These are phyloP conservation scores for Gallinago media DNA, from an alignment of 2,113 vertebrate genomes.

Conservation along the genomic window DNA sequence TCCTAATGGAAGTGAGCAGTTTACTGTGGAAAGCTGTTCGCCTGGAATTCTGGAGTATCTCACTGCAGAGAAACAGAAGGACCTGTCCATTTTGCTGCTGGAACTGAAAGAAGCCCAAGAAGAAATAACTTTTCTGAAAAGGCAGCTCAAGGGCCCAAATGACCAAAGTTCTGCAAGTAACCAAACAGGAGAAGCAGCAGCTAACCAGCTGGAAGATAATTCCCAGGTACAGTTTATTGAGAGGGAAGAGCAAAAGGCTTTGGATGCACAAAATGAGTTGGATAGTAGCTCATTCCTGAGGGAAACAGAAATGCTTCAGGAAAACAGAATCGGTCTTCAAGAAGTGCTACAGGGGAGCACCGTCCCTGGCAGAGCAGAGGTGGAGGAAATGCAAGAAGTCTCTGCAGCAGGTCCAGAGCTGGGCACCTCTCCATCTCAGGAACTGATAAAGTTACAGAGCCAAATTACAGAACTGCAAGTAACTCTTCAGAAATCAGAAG, in stretches of 20 bases:
- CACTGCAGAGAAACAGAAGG: constrained; percentile 69
- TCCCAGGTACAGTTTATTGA: neutral
- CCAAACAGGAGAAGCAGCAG: neutral
- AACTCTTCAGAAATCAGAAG: constrained; percentile 57
- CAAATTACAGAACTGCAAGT: constrained; percentile 61
- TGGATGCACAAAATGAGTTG: neutral
- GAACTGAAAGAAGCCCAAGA: constrained; percentile 81
- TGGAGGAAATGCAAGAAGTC: neutral
- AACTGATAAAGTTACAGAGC: constrained; percentile 48
- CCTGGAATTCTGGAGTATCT: constrained; percentile 43
- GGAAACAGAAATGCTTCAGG: constrained; percentile 18
- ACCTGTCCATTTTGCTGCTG: constrained; percentile 75
- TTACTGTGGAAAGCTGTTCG: neutral
- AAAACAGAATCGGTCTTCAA: neutral
- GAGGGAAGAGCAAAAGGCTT: neutral
- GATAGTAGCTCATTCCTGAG: neutral
- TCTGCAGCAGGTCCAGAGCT: neutral
- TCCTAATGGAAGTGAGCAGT: neutral
- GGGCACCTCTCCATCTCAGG: constrained; percentile 9
- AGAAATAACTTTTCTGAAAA: constrained; percentile 77
- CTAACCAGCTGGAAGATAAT: neutral
- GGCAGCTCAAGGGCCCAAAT: constrained; percentile 53
- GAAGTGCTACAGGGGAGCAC: neutral
- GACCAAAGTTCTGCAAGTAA: neutral
- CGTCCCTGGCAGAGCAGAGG: neutral